Evolutionary conservation across 2,797 vertebrate species (phyloP).

Genomic region (Saxicola maurus): DNA sequence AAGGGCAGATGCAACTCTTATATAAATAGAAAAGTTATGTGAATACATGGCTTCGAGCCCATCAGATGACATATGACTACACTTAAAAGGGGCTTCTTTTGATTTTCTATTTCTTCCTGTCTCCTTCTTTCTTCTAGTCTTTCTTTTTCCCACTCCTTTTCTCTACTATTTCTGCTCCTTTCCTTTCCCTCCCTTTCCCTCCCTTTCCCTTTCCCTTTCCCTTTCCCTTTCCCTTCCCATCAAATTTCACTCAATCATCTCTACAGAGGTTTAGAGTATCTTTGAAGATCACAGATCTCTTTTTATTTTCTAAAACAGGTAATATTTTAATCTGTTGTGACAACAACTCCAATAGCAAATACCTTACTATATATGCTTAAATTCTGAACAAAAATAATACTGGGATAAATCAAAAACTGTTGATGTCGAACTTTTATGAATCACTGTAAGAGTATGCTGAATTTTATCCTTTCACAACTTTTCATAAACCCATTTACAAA

Average conservation of each 20-base stretch:
- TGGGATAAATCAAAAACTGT: not conserved
- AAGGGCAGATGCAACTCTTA: not conserved
- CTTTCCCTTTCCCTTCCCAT: not conserved
- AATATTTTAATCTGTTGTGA: not conserved
- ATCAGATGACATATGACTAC: not conserved
- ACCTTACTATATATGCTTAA: not conserved
- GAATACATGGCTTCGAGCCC: not conserved
- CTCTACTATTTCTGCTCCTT: no score
- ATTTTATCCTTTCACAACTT: not conserved
- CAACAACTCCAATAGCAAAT: not conserved
- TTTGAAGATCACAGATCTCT: not conserved
- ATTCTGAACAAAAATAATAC: not conserved
- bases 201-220: no score
- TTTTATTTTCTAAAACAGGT: not conserved
- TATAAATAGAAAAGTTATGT: not conserved
- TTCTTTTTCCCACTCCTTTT: accelerated
- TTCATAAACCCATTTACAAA: not conserved
- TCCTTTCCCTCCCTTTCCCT: no score
- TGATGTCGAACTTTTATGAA: not conserved
- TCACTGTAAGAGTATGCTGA: not conserved
- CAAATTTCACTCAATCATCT: not conserved
- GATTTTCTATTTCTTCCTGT: not conserved
- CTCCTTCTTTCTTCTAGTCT: no score
- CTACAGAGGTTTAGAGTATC: not conserved
- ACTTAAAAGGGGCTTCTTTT: not conserved